Evolutionary conservation across 1,140 invertebrate species (phyloP), one percentile per base, ranked within the genome.

Genomic region (Papilio polyxenes): DNA sequence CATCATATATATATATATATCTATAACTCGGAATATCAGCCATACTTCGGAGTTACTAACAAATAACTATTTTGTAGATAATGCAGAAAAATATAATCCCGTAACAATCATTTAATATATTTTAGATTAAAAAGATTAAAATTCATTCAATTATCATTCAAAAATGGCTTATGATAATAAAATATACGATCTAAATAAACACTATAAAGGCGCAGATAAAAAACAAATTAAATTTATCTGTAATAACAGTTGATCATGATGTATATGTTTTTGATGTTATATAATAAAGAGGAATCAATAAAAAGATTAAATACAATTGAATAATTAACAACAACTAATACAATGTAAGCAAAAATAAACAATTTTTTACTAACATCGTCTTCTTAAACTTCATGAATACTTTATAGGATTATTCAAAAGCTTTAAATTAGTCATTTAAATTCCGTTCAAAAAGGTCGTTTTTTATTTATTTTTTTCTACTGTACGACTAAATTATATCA

Each of bases 81-180:
- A 77, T 77, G 49, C 49, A 77, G 20, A 13, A 77, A 48, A 56
- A 77, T 77, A 69, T 69, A 80, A 80, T 80, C 79, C 69, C 74
- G 20, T 37, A 44, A 13, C 82, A 82, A 84, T 82, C 78, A 17
- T 72, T 53, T 31, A 56, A 76, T 75, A 76, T 82, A 84, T 76
- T 23, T 69, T n/a, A 83, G 75, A 82, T 76, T 83, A 80, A 51
- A 62, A 74, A 49, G 75, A 76, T 81, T 77, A 77, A 69, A 80
- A 80, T 69, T 80, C n/a, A 80, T 80, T 80, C 62, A 80, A 80
- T 82, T 84, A 84, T 84, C 83, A 76, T 74, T 76, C 53, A 83
- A 48, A 82, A 82, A 84, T 69, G 76, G 23, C 65, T 80, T 51
- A 20, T 37, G 78, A 82, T 84, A 76, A 82, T 49, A 69, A n/a